A percentile compares a stretch with the other conserved stretches of the same genome.
Evolutionary conservation across 92 coral and sea anemone genomes (phyloP).

Genomic region (Bergia puertoricense): DNA sequence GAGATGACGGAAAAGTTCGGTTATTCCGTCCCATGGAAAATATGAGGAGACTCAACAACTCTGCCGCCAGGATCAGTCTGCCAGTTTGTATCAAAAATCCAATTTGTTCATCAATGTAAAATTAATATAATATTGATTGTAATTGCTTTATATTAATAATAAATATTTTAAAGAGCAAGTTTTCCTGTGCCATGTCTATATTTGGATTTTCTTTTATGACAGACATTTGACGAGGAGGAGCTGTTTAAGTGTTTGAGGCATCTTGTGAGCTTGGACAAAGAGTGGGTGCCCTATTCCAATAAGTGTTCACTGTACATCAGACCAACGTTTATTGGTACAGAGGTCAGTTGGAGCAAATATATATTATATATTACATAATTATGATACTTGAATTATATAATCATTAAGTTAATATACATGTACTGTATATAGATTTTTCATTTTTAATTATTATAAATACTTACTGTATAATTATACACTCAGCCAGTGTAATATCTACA

Average conservation of each 20-base stretch:
- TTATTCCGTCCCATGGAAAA: constrained; percentile 94
- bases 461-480: no score
- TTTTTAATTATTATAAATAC: no score
- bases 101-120: no score
- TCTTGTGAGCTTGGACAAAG: constrained; percentile 78
- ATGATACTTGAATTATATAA: no score
- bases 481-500: no score
- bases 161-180: no score
- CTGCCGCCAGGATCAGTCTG: constrained; percentile 80
- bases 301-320: constrained; percentile 89
- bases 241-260: constrained; percentile 78
- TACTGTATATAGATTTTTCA: no score
- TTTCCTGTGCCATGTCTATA: not conserved
- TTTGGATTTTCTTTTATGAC: constrained; percentile 12
- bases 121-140: no score
- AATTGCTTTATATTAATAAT: no score
- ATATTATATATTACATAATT: no score
- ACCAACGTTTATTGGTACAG: constrained; percentile 87
- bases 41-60: constrained; percentile 82
- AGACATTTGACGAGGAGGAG: constrained; percentile 86
- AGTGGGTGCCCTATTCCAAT: constrained; percentile 96
- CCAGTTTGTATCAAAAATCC: constrained; percentile 64
- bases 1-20: constrained; percentile 81
- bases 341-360: constrained; percentile 49
- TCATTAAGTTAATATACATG: no score